These are phyloP conservation scores for Laothoe populi DNA, from an alignment of 2,888 invertebrate species.

Conservation along the genomic window DNA sequence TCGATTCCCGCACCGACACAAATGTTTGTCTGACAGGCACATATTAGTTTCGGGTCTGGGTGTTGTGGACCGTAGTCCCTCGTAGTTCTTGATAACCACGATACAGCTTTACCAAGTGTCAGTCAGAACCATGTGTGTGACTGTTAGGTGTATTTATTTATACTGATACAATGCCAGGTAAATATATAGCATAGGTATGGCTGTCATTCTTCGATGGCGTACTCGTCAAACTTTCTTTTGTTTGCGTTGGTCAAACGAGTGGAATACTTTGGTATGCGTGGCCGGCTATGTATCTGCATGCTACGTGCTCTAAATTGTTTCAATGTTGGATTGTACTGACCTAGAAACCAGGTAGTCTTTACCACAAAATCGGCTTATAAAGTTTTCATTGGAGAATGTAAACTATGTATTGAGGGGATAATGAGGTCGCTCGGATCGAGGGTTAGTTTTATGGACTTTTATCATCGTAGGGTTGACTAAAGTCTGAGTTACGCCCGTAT, in stretches of 20 bases:
- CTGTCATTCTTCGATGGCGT: conserved; percentile 10
- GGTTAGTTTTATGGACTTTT: background rate
- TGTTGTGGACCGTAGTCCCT: no score
- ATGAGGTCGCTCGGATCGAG: background rate
- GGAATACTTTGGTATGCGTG: background rate
- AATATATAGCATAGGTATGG: background rate
- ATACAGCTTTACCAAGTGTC: no score
- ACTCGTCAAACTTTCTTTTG: conserved; percentile 21
- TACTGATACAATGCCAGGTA: background rate
- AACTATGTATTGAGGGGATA: background rate
- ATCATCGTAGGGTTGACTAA: background rate
- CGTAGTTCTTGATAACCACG: no score
- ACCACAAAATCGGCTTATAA: conserved; percentile 3
- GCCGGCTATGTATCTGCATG: conserved; percentile 4
- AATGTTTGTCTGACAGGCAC: no score
- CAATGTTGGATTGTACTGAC: conserved; percentile 14
- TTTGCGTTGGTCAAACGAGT: conserved; percentile 12
- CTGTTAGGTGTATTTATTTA: no score
- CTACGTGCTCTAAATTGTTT: conserved; percentile 11
- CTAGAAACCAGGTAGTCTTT: background rate
- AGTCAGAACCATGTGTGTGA: no score
- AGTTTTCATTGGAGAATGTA: conserved; percentile 2
- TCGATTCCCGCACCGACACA: no score
- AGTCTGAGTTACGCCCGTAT: no score
- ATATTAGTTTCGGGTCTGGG: no score